These are phyloP conservation scores for Sebastolobus altivelis DNA, from an alignment of 2,797 vertebrate species.

Conservation along the genomic window DNA sequence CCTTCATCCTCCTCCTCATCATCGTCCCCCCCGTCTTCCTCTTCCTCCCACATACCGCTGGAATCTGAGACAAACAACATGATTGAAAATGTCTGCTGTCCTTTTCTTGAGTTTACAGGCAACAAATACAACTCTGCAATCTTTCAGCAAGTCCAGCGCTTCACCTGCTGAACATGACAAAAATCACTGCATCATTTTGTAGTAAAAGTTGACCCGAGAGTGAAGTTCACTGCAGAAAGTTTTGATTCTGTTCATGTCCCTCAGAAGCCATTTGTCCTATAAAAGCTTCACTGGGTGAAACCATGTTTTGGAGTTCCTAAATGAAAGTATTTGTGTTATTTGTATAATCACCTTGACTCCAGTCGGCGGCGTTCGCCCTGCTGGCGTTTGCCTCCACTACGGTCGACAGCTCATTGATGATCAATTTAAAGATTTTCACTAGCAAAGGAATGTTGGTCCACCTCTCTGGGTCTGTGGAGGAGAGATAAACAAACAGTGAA, in stretches of 20 bases:
- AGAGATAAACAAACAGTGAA: background rate
- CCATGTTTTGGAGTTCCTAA: background rate
- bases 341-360: constrained; percentile 89
- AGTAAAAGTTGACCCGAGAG: background rate
- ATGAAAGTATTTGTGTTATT: background rate
- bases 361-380: constrained; percentile 89
- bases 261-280: background rate
- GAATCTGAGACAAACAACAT: constrained; percentile 84
- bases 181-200: background rate
- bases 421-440: constrained; percentile 97
- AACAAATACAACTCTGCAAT: background rate
- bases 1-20: constrained; percentile 89
- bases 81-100: background rate
- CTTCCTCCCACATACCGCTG: constrained; percentile 97
- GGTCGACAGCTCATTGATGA: constrained; percentile 96
- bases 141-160: background rate
- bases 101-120: constrained; percentile 1
- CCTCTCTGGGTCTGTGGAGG: constrained; percentile 90
- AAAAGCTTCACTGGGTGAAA: background rate
- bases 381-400: constrained; percentile 95
- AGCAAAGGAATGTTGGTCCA: constrained; percentile 99
- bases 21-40: constrained; percentile 86
- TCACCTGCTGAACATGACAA: background rate
- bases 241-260: background rate
- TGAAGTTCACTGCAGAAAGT: background rate